phyloP scores from a whole-genome alignment of 2,113 vertebrate species.

The Nesoenas mayeri region DNA sequence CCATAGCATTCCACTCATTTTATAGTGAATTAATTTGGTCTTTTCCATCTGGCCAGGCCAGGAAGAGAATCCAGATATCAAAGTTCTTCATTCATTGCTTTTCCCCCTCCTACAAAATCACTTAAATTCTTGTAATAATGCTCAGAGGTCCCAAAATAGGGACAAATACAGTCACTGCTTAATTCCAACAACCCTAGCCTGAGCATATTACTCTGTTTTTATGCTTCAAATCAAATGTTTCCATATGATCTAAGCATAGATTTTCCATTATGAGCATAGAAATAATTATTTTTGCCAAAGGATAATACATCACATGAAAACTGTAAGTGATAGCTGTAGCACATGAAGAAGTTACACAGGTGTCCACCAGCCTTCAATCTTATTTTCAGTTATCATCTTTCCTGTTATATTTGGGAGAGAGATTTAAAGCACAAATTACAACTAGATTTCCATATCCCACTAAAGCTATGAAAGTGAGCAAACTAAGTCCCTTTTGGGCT shows the following conservation, averaged over 20 bases:
- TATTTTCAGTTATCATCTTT: neutral
- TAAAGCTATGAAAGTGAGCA: neutral
- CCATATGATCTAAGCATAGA: neutral
- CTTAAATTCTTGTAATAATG: neutral
- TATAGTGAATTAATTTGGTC: neutral
- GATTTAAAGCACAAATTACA: neutral
- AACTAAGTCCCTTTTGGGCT: neutral
- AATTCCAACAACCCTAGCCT: neutral
- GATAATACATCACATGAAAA: neutral
- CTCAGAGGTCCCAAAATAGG: neutral
- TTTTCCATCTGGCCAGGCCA: neutral
- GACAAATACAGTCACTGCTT: neutral
- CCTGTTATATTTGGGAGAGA: neutral
- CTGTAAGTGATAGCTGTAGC: neutral
- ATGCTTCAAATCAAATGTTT: neutral
- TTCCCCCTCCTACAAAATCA: neutral
- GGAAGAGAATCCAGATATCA: neutral
- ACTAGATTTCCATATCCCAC: neutral
- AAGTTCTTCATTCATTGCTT: accelerated
- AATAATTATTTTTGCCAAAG: neutral
- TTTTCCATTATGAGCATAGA: neutral
- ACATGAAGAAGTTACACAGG: neutral
- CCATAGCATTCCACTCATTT: neutral
- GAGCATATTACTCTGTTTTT: neutral
- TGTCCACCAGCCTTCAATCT: neutral